A percentile compares a stretch with the other conserved stretches of the same genome.
Evolutionary conservation across 1,140 invertebrate genomes (phyloP).

Genomic region (Chymomyza costata): DNA sequence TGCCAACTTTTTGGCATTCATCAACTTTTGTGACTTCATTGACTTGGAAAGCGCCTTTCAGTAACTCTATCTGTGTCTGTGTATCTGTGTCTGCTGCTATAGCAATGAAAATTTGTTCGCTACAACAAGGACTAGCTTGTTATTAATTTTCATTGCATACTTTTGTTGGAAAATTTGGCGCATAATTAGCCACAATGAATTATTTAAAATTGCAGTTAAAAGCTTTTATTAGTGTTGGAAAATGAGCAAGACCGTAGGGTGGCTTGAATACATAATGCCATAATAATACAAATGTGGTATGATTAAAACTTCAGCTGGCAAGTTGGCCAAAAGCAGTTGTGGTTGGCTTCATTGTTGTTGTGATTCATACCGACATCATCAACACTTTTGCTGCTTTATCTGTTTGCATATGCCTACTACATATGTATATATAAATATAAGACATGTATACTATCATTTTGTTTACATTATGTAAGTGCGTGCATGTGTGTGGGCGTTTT

Average conservation of each 20-base stretch:
- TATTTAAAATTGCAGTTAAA: conserved; percentile 26
- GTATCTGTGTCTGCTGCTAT: conserved; percentile 10
- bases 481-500: neutral
- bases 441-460: no score
- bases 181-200: conserved; percentile 36
- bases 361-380: conserved; percentile 62
- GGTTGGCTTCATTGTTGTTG: conserved; percentile 35
- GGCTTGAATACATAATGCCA: neutral
- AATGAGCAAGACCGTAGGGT: no score
- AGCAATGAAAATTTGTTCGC: conserved; percentile 26
- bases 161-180: conserved; percentile 26
- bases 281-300: conserved; percentile 27
- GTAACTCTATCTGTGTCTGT: neutral
- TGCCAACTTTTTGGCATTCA: conserved; percentile 69
- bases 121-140: no score
- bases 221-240: conserved; percentile 16
- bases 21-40: conserved; percentile 42
- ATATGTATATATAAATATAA: no score
- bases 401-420: no score
- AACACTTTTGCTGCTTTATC: conserved; percentile 66
- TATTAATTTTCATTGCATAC: no score
- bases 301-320: conserved; percentile 42
- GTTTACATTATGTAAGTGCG: neutral
- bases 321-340: neutral
- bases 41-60: conserved; percentile 28